These are phyloP conservation scores for Reticulitermes lucifugus DNA, from an alignment of 2,888 invertebrate species.

Conservation along the genomic window DNA sequence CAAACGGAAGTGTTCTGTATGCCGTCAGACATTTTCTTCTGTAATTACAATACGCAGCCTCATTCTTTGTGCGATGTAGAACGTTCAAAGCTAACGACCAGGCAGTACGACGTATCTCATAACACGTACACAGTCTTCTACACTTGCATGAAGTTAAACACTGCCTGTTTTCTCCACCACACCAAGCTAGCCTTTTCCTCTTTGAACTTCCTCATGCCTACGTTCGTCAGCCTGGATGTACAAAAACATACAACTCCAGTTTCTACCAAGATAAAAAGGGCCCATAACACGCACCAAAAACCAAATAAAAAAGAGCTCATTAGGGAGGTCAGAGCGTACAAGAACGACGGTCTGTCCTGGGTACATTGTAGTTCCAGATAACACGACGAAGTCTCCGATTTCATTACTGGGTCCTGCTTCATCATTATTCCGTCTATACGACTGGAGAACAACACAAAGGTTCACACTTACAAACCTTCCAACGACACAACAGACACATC, in stretches of 20 bases:
- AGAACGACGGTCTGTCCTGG: not conserved
- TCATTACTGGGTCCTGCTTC: not conserved
- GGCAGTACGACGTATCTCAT: not conserved
- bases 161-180: not conserved
- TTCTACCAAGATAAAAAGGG: not conserved
- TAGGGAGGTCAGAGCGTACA: not conserved
- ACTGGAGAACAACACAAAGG: not conserved
- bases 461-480: not conserved
- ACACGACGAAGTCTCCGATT: not conserved
- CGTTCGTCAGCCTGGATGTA: not conserved
- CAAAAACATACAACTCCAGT: not conserved
- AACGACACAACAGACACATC: not conserved
- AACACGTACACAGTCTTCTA: not conserved
- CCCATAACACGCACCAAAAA: not conserved
- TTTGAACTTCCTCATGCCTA: not conserved
- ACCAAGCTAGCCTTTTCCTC: not conserved
- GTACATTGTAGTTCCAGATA: not conserved
- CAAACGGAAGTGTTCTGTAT: too few species aligned
- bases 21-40: too few species aligned
- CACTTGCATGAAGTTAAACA: not conserved
- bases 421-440: not conserved
- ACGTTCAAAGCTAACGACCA: not conserved
- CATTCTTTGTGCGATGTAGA: not conserved
- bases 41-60: too few species aligned
- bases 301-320: constrained; percentile 1